Base-by-base conservation (phyloP, 2,888 invertebrate species). In the Ceramica pisi region DNA sequence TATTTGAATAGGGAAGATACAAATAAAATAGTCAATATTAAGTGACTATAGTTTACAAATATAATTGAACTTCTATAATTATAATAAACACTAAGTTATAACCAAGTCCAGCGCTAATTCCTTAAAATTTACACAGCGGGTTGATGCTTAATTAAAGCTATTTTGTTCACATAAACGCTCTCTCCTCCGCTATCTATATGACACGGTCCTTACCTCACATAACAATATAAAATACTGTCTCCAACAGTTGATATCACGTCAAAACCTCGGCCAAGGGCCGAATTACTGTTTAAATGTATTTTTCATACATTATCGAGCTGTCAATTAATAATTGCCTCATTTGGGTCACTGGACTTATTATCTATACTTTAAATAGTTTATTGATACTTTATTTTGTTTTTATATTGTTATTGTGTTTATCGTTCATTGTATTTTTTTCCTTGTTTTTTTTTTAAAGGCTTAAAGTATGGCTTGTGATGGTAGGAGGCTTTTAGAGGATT, bases 261-360 rank as follows among this genome's bases (percentile, higher is more conserved):
- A 71, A 86, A 86, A 68, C 79, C 79, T 68, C 80, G 81, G 87
- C 84, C 86, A 87, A 88, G 88, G 88, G 82, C 86, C 87, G 87
- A 86, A 84, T 88, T 87, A 86, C 83, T 81, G 82, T 86, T 88
- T 85, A 72, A 88, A 85, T 87, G 81, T 86, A 87, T 88, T 90
- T 89, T 89, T 90, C 82, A 86, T 75, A 64, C 78, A 75, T 78
- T 87, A 89, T 81, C 87, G 77, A 86, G 31, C 68, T 76, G 82
- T 71, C 67, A 57, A 81, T 87, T 81, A 90, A 85, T 90, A 80
- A 89, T 86, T 80, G 66, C 75, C 59, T 71, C 72, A 83, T 82
- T 79, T 71, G 35, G 88, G 81, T 85, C 87, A 82, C 19, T 80
- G 81, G 46, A 80, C 78, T 59, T 41, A 19, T 23, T 84, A 85